Conservation (phyloP, 2,888 invertebrate species). For the Notodonta dromedarius region DNA sequence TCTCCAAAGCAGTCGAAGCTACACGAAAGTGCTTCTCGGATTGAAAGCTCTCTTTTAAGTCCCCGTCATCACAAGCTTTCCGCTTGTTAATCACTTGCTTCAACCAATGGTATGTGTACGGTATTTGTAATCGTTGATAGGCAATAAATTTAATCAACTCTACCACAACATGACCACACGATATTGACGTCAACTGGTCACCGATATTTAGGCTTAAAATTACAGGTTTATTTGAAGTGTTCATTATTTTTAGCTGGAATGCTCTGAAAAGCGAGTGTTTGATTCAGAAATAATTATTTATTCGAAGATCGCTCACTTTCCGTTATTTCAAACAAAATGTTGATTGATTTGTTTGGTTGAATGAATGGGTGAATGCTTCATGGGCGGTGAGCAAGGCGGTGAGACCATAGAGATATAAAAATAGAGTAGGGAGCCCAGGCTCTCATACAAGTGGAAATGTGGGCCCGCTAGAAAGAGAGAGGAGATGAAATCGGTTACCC, state of each 20-base stretch:
- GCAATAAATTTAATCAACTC: conserved; percentile 83
- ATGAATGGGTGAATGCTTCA: too few species aligned
- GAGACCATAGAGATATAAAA: too few species aligned
- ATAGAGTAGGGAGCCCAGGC: too few species aligned
- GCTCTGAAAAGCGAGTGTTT: background rate
- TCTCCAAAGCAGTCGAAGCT: conserved; percentile 71
- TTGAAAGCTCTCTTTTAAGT: conserved; percentile 62
- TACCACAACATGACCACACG: conserved; percentile 82
- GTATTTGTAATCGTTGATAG: conserved; percentile 84
- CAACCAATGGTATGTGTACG: conserved; percentile 78
- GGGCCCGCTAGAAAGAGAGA: too few species aligned
- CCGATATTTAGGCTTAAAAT: conserved; percentile 70
- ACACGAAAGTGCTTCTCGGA: conserved; percentile 72
- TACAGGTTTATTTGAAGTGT: conserved; percentile 43
- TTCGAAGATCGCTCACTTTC: too few species aligned
- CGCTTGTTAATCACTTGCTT: conserved; percentile 73
- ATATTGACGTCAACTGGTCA: conserved; percentile 81
- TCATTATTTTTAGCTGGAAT: conserved; percentile 32
- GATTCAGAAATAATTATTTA: too few species aligned
- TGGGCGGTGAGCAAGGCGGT: too few species aligned
- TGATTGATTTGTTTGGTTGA: too few species aligned
- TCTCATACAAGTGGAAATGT: too few species aligned
- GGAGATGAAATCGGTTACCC: too few species aligned
- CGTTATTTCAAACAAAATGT: too few species aligned
- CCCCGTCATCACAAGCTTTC: conserved; percentile 49